These are phyloP conservation scores for Galerucella nymphaeae DNA, from an alignment of 2,888 invertebrate genomes.

Conservation along the genomic window DNA sequence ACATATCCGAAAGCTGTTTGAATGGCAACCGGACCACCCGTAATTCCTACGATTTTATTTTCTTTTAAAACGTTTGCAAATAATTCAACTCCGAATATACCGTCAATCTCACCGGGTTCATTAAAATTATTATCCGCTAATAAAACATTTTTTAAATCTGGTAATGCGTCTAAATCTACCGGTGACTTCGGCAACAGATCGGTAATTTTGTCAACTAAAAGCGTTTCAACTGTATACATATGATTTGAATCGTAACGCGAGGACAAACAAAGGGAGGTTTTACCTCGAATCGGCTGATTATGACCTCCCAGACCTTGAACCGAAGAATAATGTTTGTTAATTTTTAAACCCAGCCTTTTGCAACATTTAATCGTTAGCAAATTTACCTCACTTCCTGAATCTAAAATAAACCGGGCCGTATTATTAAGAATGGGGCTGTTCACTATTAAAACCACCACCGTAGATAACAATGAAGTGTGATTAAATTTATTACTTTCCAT, in stretches of 20 bases:
- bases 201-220: neutral
- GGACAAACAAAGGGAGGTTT: neutral
- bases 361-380: neutral
- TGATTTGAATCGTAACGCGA: neutral
- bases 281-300: neutral
- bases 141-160: neutral
- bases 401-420: constrained; percentile 1
- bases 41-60: neutral
- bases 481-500: neutral
- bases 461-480: neutral
- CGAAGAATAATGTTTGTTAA: no score
- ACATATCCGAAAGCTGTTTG: no score
- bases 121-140: neutral
- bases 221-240: neutral
- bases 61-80: neutral
- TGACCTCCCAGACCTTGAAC: neutral
- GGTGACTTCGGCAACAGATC: neutral
- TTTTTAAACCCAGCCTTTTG: no score
- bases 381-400: neutral
- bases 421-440: no score
- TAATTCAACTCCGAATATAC: constrained; percentile 3
- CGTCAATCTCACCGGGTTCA: constrained; percentile 2
- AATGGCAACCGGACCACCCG: no score
- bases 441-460: neutral
- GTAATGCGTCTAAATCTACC: neutral